Evolutionary conservation across 2,888 invertebrate species (phyloP).

Genomic region (Dysmachus trigonus): DNA sequence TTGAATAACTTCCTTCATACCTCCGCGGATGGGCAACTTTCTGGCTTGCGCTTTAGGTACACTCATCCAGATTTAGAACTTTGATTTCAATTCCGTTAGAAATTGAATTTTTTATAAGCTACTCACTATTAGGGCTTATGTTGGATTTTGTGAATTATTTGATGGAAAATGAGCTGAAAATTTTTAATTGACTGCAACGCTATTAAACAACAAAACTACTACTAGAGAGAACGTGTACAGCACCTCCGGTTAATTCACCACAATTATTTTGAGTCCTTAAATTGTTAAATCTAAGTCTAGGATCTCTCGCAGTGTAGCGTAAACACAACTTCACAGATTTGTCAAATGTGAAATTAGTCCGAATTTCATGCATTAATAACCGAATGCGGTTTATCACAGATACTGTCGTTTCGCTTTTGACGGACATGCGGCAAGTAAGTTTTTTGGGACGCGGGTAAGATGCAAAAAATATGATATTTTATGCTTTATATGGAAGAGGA

Average conservation of each 20-base stretch:
- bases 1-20: slow-evolving; percentile 13
- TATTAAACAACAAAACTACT: neutral
- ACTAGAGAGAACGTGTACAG: neutral
- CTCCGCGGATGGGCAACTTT: neutral
- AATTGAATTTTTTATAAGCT: neutral
- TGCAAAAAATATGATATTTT: neutral
- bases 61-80: slow-evolving; percentile 30
- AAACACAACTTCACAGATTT: slow-evolving; percentile 64
- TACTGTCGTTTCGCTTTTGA: slow-evolving; percentile 52
- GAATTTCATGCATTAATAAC: slow-evolving; percentile 64
- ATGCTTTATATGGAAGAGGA: neutral
- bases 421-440: slow-evolving; percentile 62
- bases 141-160: neutral
- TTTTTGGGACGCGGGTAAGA: slow-evolving; percentile 8
- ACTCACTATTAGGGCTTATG: neutral
- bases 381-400: slow-evolving; percentile 57
- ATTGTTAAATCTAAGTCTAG: slow-evolving; percentile 62
- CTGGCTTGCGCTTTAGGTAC: neutral
- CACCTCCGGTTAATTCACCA: slow-evolving; percentile 50
- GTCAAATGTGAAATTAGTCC: slow-evolving; percentile 57
- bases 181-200: neutral
- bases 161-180: neutral
- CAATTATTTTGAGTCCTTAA: slow-evolving; percentile 47
- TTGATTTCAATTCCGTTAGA: neutral
- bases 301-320: slow-evolving; percentile 63